Evolutionary conservation across 1,140 invertebrate species (phyloP).

Genomic region (Aphelinus certus): DNA sequence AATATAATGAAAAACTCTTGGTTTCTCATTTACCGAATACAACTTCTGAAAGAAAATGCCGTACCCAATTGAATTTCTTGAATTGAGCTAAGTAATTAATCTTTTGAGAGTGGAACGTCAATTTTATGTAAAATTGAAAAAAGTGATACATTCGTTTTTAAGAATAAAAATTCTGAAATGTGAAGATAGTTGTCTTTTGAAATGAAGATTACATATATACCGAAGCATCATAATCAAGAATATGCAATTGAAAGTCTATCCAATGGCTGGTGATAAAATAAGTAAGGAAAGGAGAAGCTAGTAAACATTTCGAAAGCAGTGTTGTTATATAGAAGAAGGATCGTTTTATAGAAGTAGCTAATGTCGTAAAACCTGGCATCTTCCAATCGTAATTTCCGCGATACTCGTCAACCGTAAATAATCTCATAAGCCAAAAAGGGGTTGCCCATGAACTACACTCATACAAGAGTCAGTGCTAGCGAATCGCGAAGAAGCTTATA

Average conservation of each 20-base stretch:
- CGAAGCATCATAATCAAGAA: no score
- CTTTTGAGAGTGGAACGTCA: no score
- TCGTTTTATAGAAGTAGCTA: background rate
- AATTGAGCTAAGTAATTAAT: no score
- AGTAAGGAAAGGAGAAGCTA: conserved; percentile 5
- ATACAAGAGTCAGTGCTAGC: background rate
- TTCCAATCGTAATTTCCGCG: conserved; percentile 25
- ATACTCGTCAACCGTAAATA: conserved; percentile 28
- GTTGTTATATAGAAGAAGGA: background rate
- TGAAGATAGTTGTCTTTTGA: no score
- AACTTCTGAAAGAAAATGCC: no score
- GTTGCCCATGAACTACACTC: background rate
- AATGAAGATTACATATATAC: no score
- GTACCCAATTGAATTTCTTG: no score
- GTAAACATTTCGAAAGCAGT: background rate
- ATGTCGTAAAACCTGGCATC: background rate
- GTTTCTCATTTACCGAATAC: no score
- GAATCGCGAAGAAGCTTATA: background rate
- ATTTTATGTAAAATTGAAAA: no score
- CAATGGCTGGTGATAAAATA: conserved; percentile 13
- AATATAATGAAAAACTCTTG: no score
- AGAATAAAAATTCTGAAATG: no score
- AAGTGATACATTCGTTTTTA: no score
- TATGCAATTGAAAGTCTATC: background rate
- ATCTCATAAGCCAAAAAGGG: conserved; percentile 30